phyloP scores from a whole-genome alignment of 2,113 vertebrate species.

The Pycnonotus jocosus region DNA sequence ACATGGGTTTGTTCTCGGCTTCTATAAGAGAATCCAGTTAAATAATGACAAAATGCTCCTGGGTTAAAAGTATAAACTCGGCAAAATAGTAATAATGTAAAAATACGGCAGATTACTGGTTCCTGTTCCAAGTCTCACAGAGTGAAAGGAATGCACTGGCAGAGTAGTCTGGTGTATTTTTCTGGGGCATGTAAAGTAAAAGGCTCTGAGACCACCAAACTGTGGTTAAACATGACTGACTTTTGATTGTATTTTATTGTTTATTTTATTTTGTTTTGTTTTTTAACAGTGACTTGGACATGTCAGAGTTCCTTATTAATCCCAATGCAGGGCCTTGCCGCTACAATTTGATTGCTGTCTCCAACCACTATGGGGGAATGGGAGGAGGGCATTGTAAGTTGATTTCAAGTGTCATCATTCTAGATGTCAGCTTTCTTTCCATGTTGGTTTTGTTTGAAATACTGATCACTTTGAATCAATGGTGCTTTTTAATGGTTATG shows the following conservation, averaged over 20 bases:
- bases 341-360: constrained; percentile 97
- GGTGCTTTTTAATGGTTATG: not conserved
- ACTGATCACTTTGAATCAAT: not conserved
- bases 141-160: not conserved
- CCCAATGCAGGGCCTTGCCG: constrained; percentile 92
- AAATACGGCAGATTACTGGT: not conserved
- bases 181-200: not conserved
- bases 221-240: not conserved
- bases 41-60: not conserved
- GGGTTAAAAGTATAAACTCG: not conserved
- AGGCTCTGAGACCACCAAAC: not conserved
- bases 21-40: not conserved
- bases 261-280: not conserved
- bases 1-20: not conserved
- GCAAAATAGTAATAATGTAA: not conserved
- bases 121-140: not conserved
- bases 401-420: not conserved
- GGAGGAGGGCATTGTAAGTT: constrained; percentile 98
- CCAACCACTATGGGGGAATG: constrained; percentile 99
- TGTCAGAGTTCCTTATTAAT: constrained; percentile 98
- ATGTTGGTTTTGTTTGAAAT: not conserved
- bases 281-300: constrained; percentile 91
- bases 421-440: not conserved
- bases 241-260: not conserved
- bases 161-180: not conserved